phyloP scores from a whole-genome alignment of 2,797 vertebrate species.

The Aselliscus stoliczkanus region DNA sequence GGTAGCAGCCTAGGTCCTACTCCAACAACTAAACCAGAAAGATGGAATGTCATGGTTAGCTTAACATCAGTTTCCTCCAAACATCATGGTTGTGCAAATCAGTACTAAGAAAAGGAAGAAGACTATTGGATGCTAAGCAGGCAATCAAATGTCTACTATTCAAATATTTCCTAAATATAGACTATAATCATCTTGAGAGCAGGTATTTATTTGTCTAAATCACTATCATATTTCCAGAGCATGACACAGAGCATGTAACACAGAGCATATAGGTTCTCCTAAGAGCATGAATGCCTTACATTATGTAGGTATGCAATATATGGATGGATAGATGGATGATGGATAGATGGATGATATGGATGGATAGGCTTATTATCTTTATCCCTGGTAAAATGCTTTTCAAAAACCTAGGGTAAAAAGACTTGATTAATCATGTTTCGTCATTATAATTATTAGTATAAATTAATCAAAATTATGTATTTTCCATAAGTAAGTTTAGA shows the following conservation, averaged over 20 bases:
- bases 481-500: not conserved
- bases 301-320: not conserved
- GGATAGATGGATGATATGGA: not conserved
- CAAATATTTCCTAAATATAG: not conserved
- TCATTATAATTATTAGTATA: not conserved
- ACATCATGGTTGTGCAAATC: not conserved
- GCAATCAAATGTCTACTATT: not conserved
- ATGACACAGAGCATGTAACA: not conserved
- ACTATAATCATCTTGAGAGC: not conserved
- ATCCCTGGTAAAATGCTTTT: not conserved
- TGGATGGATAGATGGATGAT: not conserved
- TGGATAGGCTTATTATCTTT: not conserved
- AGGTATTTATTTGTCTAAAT: not conserved
- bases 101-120: not conserved
- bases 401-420: not conserved
- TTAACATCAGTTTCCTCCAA: not conserved
- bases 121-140: not conserved
- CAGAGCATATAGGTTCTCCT: not conserved
- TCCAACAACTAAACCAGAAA: not conserved
- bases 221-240: not conserved
- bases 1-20: not conserved
- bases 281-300: not conserved
- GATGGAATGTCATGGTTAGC: not conserved
- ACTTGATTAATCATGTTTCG: not conserved
- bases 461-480: not conserved